Evolutionary conservation across 2,113 vertebrate genomes (phyloP).

Genomic region (Aspiorhynchus laticeps): DNA sequence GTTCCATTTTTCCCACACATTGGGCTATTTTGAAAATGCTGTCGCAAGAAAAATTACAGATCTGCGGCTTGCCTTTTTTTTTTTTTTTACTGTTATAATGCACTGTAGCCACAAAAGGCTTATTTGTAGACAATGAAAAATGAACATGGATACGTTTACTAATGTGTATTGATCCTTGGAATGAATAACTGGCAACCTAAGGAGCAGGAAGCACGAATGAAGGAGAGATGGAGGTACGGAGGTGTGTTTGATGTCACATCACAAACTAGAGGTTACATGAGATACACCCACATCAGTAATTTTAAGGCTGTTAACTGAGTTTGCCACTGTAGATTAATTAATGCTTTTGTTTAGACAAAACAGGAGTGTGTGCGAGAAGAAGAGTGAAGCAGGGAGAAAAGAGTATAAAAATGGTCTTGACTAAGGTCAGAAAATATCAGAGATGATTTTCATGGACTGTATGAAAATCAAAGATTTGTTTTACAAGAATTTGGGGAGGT

Average conservation of each 20-base stretch:
- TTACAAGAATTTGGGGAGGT: not conserved
- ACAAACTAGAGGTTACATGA: not conserved
- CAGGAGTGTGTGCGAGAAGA: not conserved
- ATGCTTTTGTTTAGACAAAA: not conserved
- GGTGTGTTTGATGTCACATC: not conserved
- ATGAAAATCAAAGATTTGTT: not conserved
- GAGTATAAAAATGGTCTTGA: not conserved
- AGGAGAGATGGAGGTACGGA: not conserved
- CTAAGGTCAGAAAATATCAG: not conserved
- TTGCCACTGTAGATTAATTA: not conserved
- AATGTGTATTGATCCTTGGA: not conserved
- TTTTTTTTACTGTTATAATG: not conserved
- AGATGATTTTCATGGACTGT: not conserved
- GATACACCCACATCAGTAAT: not conserved
- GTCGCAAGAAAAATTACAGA: not conserved
- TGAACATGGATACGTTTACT: not conserved
- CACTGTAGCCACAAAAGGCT: not conserved
- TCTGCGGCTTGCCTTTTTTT: not conserved
- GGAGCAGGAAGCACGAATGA: not conserved
- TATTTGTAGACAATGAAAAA: conserved; percentile 1
- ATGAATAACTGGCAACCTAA: not conserved
- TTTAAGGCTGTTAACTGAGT: not conserved
- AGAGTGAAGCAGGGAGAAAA: not conserved
- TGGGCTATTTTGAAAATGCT: not conserved
- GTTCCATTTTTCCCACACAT: not conserved